A percentile compares a stretch with the other conserved stretches of the same genome.
Evolutionary conservation across 2,888 invertebrate species (phyloP).

Genomic region (Caenorhabditis wallacei): DNA sequence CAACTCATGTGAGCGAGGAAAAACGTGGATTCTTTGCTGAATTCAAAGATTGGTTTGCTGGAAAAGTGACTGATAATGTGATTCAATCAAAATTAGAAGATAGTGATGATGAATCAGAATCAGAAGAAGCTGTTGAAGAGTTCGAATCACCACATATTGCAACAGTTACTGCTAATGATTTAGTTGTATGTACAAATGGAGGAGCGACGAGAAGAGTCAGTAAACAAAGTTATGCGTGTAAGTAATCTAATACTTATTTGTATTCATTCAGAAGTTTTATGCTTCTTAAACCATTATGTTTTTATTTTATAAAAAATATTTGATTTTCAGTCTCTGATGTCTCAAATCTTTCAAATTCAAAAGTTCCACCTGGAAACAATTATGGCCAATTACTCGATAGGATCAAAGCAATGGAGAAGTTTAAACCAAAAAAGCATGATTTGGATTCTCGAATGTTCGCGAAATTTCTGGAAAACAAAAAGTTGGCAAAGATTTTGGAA

Average conservation of each 20-base stretch:
- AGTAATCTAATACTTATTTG: constrained; percentile 7
- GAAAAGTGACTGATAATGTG: constrained; percentile 72
- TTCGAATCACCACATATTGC: constrained; percentile 41
- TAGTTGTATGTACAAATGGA: constrained; percentile 43
- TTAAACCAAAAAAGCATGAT: constrained; percentile 64
- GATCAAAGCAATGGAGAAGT: constrained; percentile 71
- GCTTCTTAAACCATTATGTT: not conserved
- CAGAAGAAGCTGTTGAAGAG: constrained; percentile 54
- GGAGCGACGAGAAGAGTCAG: constrained; percentile 56
- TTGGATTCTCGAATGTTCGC: constrained; percentile 73
- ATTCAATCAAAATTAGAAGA: constrained; percentile 70
- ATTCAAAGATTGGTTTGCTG: constrained; percentile 72
- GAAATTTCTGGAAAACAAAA: constrained; percentile 74
- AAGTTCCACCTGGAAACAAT: constrained; percentile 32
- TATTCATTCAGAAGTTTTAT: not conserved
- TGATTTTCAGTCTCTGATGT: constrained; percentile 27
- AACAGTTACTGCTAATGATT: constrained; percentile 47
- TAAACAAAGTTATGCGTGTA: constrained; percentile 55
- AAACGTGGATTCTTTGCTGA: constrained; percentile 67
- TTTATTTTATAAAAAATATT: not conserved
- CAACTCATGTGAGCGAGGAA: constrained; percentile 48
- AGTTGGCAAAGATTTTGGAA: constrained; percentile 75
- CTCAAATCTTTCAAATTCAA: constrained; percentile 35
- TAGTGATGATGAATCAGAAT: constrained; percentile 66
- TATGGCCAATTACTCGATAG: constrained; percentile 69